Conservation (phyloP, 2,888 invertebrate species). For the Agrypnus murinus region DNA sequence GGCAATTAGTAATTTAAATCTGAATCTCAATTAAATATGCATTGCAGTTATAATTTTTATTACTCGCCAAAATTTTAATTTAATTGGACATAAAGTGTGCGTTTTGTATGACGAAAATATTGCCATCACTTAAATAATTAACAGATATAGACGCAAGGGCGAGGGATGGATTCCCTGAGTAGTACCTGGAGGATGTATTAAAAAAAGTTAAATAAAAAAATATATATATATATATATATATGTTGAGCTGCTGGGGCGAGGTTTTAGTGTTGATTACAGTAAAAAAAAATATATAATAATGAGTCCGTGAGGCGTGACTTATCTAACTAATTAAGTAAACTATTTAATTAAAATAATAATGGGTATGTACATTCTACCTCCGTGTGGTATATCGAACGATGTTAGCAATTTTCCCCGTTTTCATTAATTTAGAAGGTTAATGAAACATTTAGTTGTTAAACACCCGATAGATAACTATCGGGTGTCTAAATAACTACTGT, state of each 20-base stretch:
- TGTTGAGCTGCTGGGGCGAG: slow-evolving; percentile 7
- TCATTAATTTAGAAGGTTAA: no score
- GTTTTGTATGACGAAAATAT: no score
- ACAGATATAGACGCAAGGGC: no score
- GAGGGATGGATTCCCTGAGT: no score
- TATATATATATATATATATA: no score
- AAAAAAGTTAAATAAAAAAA: slow-evolving; percentile 13
- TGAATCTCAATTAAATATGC: not conserved
- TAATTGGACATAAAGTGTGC: no score
- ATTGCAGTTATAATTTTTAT: not conserved
- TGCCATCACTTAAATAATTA: no score
- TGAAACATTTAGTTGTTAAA: no score
- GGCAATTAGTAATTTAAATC: not conserved
- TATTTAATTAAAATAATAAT: slow-evolving; percentile 29
- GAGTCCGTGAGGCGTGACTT: slow-evolving; percentile 9
- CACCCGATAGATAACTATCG: no score
- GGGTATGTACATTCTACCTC: not conserved
- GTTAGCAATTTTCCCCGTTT: slow-evolving; percentile 5
- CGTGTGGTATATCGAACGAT: no score
- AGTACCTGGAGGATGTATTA: no score
- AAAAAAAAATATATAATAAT: slow-evolving; percentile 23
- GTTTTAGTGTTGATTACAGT: slow-evolving; percentile 11
- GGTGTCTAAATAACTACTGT: no score
- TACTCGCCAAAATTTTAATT: not conserved
- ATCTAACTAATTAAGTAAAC: slow-evolving; percentile 31